phyloP scores from a whole-genome alignment of 2,113 vertebrate genomes.

The Limanda limanda region DNA sequence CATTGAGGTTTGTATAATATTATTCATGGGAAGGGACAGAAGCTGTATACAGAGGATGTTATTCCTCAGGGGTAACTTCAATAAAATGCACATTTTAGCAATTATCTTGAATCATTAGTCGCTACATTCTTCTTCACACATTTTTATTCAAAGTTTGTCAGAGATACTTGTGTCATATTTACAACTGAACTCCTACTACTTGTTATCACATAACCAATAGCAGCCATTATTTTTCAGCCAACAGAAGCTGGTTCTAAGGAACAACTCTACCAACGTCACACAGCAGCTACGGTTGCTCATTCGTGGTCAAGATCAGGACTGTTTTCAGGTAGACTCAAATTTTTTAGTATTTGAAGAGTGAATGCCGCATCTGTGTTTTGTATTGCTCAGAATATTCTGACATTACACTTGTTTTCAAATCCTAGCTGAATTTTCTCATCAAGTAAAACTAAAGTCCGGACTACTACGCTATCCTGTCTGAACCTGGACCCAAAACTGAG shows the following conservation, averaged over 20 bases:
- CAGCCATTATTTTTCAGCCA: conserved; percentile 79
- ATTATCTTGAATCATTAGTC: not conserved
- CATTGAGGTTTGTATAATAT: conserved; percentile 65
- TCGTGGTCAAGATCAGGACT: conserved; percentile 95
- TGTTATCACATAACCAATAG: not conserved
- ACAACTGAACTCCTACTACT: no score
- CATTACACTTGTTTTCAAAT: not conserved
- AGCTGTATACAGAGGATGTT: conserved; percentile 46
- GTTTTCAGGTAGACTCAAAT: conserved; percentile 88
- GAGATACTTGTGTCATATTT: no score
- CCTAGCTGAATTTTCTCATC: no score
- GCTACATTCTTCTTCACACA: not conserved
- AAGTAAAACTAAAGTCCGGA: no score
- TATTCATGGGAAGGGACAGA: conserved; percentile 71
- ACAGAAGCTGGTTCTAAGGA: conserved; percentile 92
- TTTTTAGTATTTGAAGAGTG: not conserved
- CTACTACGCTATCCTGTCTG: no score
- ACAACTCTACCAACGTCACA: conserved; percentile 83
- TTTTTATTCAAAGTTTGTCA: no score
- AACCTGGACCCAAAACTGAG: no score
- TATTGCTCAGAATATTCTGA: not conserved
- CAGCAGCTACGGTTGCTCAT: conserved; percentile 92
- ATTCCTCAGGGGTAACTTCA: conserved; percentile 67
- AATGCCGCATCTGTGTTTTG: not conserved
- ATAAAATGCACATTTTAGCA: conserved; percentile 49